Base-by-base conservation (phyloP, 2,113 vertebrate genomes). In the Arizona elegans region DNA sequence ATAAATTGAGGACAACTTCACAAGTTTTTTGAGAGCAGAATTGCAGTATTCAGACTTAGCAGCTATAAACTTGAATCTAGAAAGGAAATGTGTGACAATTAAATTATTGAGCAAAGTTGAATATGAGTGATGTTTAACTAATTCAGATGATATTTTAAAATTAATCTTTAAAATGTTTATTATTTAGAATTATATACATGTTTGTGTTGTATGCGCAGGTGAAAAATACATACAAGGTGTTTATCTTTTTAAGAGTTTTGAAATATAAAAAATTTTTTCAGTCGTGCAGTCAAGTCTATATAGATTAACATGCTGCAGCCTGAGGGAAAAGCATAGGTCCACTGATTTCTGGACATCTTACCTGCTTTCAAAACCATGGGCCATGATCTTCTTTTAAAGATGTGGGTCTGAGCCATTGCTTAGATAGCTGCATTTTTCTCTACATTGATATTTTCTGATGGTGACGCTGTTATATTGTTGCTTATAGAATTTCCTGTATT, bases 51-150 rank as follows among this genome's bases (percentile, higher is more conserved):
- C 85, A 55, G 56, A 70, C 91, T 89, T 88, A 93, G 90, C 70
- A 93, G 86, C 92, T 26, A 88, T 75, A 90, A 17, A 90, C 89
- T 87, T 62, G 4, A 87, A 94, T 94, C 54, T 81, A 92, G 33
- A 88, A 92, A 29, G 70, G 43, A 88, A 65, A 59, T 87, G 75
- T 89, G 85, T 92, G 94, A 33, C 92, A 91, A 95, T 92, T 91
- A 90, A 88, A 91, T 95, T 94, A 92, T 95, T 96, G 93, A 93
- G 86, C 47, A 94, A 81, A 19, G 75, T 81, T 81, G 33, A 43
- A 81, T 81, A 81, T 81, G 17, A 43, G 17, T 21, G 33, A 81
- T 33, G 70, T 81, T 81, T 81, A 81, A 81, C 33, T 81, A 43
- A 43, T 81, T 43, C n/a, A 43, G 17, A 38, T 81, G 8, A 21